A percentile compares a stretch with the other conserved stretches of the same genome.
Conservation (phyloP, 2,888 invertebrate genomes). For the Peribatodes rhomboidaria region DNA sequence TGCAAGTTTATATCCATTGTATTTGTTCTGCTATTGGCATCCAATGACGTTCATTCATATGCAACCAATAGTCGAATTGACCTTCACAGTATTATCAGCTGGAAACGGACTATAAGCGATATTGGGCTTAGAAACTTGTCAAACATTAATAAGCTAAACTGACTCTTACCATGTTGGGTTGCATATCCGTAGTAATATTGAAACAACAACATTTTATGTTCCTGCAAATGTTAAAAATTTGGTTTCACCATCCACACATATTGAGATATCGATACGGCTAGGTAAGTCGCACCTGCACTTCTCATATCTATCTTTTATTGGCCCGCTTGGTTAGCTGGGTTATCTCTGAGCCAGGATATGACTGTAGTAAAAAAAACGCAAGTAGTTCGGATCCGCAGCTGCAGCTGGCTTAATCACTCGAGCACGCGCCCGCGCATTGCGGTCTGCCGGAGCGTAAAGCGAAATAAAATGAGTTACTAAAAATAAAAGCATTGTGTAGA, state of each 20-base stretch:
- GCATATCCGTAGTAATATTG: neutral
- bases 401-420: conserved; percentile 8
- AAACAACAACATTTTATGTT: neutral
- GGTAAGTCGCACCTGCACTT: conserved; percentile 27
- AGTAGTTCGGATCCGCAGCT: conserved; percentile 27
- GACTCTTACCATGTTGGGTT: too few species aligned
- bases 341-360: conserved; percentile 46
- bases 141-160: neutral
- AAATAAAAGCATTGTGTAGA: conserved; percentile 14
- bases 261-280: conserved; percentile 6
- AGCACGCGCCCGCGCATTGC: conserved; percentile 27
- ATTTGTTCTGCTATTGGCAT: conserved; percentile 23
- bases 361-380: conserved; percentile 33
- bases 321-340: conserved; percentile 13
- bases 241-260: conserved; percentile 6
- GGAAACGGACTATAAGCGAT: neutral
- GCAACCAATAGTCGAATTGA: conserved; percentile 46
- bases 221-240: conserved; percentile 10
- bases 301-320: conserved; percentile 32
- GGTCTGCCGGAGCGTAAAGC: conserved; percentile 7
- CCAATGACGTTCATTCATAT: conserved; percentile 39
- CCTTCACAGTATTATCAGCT: conserved; percentile 53
- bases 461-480: conserved; percentile 14
- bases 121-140: conserved; percentile 1
- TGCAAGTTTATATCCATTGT: conserved; percentile 4